phyloP scores from a whole-genome alignment of 2,113 vertebrate genomes.

The Corythornis vintsioides region DNA sequence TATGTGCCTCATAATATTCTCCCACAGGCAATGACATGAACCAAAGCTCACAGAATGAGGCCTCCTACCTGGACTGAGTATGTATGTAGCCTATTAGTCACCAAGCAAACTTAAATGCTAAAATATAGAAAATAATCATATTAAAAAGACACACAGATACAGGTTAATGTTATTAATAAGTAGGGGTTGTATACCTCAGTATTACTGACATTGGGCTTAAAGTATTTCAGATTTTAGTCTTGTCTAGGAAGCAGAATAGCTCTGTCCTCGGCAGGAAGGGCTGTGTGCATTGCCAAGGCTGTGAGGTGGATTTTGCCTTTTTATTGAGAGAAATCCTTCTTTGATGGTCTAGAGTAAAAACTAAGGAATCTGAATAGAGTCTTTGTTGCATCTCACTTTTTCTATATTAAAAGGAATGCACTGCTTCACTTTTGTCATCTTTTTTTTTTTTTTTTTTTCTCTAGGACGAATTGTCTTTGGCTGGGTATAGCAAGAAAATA shows the following conservation, averaged over 20 bases:
- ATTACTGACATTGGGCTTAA: not conserved
- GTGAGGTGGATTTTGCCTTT: not conserved
- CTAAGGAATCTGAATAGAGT: not conserved
- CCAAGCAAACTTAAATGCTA: not conserved
- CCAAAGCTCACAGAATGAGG: conserved; percentile 22
- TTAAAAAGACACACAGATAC: not conserved
- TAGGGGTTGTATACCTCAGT: not conserved
- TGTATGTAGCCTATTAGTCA: not conserved
- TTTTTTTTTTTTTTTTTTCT: not conserved
- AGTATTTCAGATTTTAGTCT: not conserved
- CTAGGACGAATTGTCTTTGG: conserved; percentile 62
- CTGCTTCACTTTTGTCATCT: not conserved
- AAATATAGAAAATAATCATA: not conserved
- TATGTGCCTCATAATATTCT: conserved; percentile 46
- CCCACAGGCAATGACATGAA: conserved; percentile 46
- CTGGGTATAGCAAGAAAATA: conserved; percentile 53
- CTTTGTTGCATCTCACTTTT: not conserved
- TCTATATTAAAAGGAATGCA: not conserved
- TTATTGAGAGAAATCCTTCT: not conserved
- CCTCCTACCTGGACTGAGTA: conserved; percentile 58
- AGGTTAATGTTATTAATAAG: not conserved
- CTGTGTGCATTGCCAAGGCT: not conserved
- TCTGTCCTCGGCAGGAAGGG: not conserved
- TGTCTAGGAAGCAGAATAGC: not conserved
- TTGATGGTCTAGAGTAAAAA: not conserved